Conservation (phyloP, 2,888 invertebrate genomes). For the Chydorus sphaericus region DNA sequence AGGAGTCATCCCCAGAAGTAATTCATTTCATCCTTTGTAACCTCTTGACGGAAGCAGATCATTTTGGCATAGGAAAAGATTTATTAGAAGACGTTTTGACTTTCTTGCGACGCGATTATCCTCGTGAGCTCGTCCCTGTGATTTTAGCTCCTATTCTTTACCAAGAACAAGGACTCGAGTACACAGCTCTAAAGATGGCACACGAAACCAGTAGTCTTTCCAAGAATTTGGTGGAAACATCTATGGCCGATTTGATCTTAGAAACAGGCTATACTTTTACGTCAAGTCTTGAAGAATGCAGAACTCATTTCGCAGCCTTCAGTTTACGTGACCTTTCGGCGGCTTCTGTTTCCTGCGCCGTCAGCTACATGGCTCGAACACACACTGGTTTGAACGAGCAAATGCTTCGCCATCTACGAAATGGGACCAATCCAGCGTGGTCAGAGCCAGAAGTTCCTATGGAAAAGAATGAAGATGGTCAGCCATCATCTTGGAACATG, state of each 20-base stretch:
- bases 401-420: conserved; percentile 13
- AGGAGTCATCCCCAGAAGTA: conserved; percentile 80
- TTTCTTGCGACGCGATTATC: conserved; percentile 71
- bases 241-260: conserved; percentile 64
- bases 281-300: conserved; percentile 68
- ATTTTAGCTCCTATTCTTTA: conserved; percentile 78
- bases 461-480: conserved; percentile 17
- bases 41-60: conserved; percentile 32
- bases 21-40: conserved; percentile 62
- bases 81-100: conserved; percentile 59
- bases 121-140: conserved; percentile 72
- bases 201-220: conserved; percentile 31
- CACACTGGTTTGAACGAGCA: conserved; percentile 55
- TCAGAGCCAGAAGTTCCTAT: conserved; percentile 19
- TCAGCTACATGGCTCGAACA: conserved; percentile 74
- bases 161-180: conserved; percentile 26
- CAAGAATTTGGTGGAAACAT: conserved; percentile 29
- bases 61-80: conserved; percentile 26
- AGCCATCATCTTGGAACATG: conserved; percentile 66
- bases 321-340: conserved; percentile 63
- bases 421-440: conserved; percentile 19
- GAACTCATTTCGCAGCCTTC: conserved; percentile 64
- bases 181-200: conserved; percentile 24
- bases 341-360: conserved; percentile 64
- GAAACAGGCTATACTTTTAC: conserved; percentile 89